Conservation (phyloP, 2,888 invertebrate genomes). For the Epicampocera succincta region DNA sequence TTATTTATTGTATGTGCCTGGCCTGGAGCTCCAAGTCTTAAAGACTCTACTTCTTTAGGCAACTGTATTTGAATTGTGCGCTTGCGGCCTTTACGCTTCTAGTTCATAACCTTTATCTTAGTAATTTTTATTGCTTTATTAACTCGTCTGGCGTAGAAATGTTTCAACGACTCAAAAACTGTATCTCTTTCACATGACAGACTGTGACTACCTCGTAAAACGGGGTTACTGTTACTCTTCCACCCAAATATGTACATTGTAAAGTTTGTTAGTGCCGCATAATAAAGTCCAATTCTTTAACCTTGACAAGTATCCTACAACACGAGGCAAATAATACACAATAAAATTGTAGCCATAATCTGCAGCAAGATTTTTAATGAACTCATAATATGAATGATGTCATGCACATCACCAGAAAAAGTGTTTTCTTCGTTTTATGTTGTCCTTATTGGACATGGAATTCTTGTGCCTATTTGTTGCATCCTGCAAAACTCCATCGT, state of each 20-base stretch:
- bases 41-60: no score
- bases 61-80: no score
- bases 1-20: no score
- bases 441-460: slow-evolving; percentile 41
- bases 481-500: slow-evolving; percentile 11
- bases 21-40: no score
- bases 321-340: slow-evolving; percentile 25
- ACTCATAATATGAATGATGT: slow-evolving; percentile 53
- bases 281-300: slow-evolving; percentile 58
- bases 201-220: slow-evolving; percentile 26
- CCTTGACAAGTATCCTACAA: slow-evolving; percentile 61
- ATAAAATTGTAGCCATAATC: slow-evolving; percentile 47
- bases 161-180: neutral
- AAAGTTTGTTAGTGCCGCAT: slow-evolving; percentile 39
- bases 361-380: slow-evolving; percentile 66
- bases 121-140: no score
- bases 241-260: slow-evolving; percentile 26
- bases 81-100: no score
- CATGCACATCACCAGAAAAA: slow-evolving; percentile 42
- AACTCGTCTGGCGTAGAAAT: neutral
- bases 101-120: no score
- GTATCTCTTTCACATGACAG: neutral
- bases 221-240: slow-evolving; percentile 6
- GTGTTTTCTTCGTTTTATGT: no score
- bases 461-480: slow-evolving; percentile 15